Conservation (phyloP, 2,888 invertebrate genomes). For the Acleris literana region DNA sequence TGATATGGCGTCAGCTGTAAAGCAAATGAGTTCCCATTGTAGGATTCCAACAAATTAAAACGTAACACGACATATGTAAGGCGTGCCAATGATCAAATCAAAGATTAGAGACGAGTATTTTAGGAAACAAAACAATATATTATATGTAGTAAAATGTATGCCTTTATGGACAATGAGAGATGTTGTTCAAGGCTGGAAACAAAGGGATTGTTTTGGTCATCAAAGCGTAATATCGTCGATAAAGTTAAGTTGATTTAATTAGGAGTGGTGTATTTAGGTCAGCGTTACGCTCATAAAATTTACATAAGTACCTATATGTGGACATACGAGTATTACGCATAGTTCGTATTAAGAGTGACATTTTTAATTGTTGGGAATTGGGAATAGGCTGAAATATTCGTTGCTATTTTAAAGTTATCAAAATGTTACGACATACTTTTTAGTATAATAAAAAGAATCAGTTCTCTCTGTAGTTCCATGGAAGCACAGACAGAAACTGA, state of each 20-base stretch:
- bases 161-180: background rate
- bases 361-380: too few species aligned
- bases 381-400: too few species aligned
- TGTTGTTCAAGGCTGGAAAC: too few species aligned
- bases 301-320: background rate
- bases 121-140: background rate
- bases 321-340: background rate
- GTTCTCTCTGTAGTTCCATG: too few species aligned
- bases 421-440: too few species aligned
- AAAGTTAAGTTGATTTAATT: conserved; percentile 15
- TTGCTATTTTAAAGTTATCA: too few species aligned
- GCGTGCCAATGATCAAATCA: conserved; percentile 4
- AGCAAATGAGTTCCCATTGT: conserved; percentile 45
- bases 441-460: too few species aligned
- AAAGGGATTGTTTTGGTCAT: background rate
- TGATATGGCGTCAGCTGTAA: conserved; percentile 25
- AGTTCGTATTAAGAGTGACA: too few species aligned
- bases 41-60: conserved; percentile 38
- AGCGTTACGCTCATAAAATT: conserved; percentile 16
- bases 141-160: background rate
- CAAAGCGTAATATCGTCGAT: conserved; percentile 4
- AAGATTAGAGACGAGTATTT: background rate
- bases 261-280: conserved; percentile 29
- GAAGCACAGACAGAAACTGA: too few species aligned
- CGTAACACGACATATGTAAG: conserved; percentile 14